Evolutionary conservation across 1,140 invertebrate species (phyloP).

Genomic region (Cyrtorhinus lividipennis): DNA sequence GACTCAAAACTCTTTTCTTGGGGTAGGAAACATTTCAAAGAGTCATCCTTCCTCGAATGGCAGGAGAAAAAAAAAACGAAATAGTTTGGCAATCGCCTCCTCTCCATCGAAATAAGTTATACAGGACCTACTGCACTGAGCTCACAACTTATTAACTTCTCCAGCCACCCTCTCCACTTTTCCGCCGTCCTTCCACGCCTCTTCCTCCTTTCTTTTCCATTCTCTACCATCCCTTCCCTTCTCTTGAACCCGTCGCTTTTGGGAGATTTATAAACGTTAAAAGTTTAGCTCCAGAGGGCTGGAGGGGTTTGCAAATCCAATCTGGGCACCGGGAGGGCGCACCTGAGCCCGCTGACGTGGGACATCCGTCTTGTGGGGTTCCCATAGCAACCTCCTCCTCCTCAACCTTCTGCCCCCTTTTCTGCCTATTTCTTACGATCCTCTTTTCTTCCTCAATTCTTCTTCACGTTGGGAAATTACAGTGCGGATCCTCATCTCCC

Average conservation of each 20-base stretch:
- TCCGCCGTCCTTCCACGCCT: too few relatives aligned
- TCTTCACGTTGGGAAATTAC: not conserved
- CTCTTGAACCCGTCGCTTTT: not conserved
- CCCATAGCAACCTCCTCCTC: constrained; percentile 6
- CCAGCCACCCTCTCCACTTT: too few relatives aligned
- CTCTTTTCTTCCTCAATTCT: not conserved
- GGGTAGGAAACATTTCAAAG: not conserved
- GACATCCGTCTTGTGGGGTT: constrained; percentile 10
- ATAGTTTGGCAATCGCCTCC: constrained; percentile 11
- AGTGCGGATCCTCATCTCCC: not conserved
- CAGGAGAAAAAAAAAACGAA: not conserved
- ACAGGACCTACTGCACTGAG: not conserved
- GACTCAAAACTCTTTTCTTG: not conserved
- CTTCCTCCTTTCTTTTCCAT: not conserved
- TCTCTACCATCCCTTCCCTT: not conserved
- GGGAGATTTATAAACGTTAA: constrained; percentile 12
- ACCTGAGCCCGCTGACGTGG: not conserved
- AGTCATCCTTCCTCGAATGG: not conserved
- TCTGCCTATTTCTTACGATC: not conserved
- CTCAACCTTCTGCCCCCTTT: not conserved
- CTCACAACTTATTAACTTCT: constrained; percentile 7
- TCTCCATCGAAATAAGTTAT: not conserved
- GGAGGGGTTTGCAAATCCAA: constrained; percentile 10
- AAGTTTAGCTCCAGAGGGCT: constrained; percentile 10
- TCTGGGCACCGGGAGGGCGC: not conserved